These are phyloP conservation scores for Pseudeuparius sepicola DNA, from an alignment of 2,888 invertebrate species.

Conservation along the genomic window DNA sequence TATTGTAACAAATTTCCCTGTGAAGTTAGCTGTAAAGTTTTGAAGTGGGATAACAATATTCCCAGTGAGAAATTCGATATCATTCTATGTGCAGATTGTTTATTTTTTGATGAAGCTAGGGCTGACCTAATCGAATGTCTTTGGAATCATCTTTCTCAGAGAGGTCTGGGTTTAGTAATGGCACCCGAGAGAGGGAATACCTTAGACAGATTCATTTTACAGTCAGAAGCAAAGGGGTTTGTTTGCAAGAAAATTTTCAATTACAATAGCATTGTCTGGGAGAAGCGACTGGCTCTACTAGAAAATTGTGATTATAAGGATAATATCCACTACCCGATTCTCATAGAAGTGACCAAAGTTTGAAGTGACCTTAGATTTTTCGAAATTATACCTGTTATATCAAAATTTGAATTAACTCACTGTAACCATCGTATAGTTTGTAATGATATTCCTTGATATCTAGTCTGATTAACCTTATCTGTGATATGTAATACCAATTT, in stretches of 20 bases:
- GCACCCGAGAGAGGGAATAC: slow-evolving; percentile 67
- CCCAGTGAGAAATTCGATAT: slow-evolving; percentile 49
- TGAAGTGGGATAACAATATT: slow-evolving; percentile 45
- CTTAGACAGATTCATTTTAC: slow-evolving; percentile 55
- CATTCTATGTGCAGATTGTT: slow-evolving; percentile 68
- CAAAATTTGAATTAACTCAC: too few relatives aligned
- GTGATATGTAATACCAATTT: slow-evolving; percentile 41
- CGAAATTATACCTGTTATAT: slow-evolving; percentile 18
- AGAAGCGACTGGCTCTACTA: slow-evolving; percentile 51
- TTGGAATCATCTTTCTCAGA: slow-evolving; percentile 48
- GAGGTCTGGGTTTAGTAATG: slow-evolving; percentile 62
- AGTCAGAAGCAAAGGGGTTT: slow-evolving; percentile 51
- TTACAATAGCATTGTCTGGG: slow-evolving; percentile 59
- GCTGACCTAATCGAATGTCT: slow-evolving; percentile 57
- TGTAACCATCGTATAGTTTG: too few relatives aligned
- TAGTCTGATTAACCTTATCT: slow-evolving; percentile 40
- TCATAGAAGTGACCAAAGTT: slow-evolving; percentile 51
- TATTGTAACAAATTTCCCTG: slow-evolving; percentile 50
- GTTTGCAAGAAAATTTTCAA: slow-evolving; percentile 45
- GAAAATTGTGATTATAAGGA: slow-evolving; percentile 53
- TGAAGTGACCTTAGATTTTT: slow-evolving; percentile 37
- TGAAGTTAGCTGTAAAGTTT: slow-evolving; percentile 43
- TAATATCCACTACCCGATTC: slow-evolving; percentile 61
- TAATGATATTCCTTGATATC: slow-evolving; percentile 15
- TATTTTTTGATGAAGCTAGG: slow-evolving; percentile 67